These are phyloP conservation scores for Acleris literana DNA, from an alignment of 2,888 invertebrate genomes.

Conservation along the genomic window DNA sequence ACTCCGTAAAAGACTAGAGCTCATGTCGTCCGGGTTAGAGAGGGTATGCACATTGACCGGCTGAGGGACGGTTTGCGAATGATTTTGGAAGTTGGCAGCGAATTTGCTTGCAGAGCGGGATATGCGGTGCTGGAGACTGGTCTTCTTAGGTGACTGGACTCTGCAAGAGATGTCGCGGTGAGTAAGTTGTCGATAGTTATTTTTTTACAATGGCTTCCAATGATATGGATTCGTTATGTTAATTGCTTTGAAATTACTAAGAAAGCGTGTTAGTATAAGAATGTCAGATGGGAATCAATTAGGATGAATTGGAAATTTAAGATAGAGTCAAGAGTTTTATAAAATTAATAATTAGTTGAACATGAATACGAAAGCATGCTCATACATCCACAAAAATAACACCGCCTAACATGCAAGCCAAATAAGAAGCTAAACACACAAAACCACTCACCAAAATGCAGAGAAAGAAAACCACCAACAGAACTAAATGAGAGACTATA, in stretches of 20 bases:
- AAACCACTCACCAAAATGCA: constrained; percentile 36
- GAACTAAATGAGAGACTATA: constrained; percentile 11
- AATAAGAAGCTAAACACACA: constrained; percentile 34
- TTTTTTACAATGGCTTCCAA: no score
- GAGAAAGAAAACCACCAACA: constrained; percentile 27
- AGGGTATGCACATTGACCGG: constrained; percentile 75
- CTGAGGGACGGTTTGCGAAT: constrained; percentile 62
- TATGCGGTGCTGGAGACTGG: constrained; percentile 71
- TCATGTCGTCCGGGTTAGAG: constrained; percentile 87
- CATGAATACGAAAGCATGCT: constrained; percentile 38
- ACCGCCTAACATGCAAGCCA: constrained; percentile 58
- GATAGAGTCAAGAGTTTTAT: no score
- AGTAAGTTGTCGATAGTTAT: not conserved
- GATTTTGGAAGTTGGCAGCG: constrained; percentile 74
- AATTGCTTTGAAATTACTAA: no score
- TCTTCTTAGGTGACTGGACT: constrained; percentile 74
- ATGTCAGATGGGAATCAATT: no score
- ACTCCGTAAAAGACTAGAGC: constrained; percentile 86
- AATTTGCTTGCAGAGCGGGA: constrained; percentile 77
- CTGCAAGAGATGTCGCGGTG: constrained; percentile 51
- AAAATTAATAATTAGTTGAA: no score
- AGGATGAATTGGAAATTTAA: no score
- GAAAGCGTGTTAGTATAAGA: no score
- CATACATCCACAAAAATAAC: not conserved
- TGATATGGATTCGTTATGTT: no score